Evolutionary conservation across 2,797 vertebrate genomes (phyloP).

Genomic region (Hemibagrus guttatus): DNA sequence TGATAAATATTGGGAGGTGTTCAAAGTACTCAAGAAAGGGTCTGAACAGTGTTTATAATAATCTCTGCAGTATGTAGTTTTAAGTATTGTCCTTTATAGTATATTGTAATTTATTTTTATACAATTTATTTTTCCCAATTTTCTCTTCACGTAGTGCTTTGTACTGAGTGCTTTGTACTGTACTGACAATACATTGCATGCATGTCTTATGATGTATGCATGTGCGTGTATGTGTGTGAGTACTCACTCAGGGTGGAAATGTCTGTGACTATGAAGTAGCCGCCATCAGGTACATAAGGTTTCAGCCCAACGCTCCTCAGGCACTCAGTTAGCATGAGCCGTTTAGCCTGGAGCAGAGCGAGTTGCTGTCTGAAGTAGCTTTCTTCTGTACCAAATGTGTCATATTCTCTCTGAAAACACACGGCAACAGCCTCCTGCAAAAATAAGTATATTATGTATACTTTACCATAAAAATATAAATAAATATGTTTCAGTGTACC

Average conservation of each 20-base stretch:
- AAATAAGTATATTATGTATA: background rate
- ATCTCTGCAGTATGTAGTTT: no score
- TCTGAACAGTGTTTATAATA: no score
- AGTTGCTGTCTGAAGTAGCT: slow-evolving; percentile 88
- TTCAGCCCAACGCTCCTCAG: slow-evolving; percentile 81
- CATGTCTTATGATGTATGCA: background rate
- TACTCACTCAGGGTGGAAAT: slow-evolving; percentile 87
- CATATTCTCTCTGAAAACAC: slow-evolving; percentile 82
- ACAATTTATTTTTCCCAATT: background rate
- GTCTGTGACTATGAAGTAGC: slow-evolving; percentile 89
- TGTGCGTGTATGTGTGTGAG: no score
- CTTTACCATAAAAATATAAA: background rate
- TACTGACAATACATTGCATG: no score
- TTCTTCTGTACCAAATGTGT: slow-evolving; percentile 76
- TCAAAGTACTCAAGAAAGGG: no score
- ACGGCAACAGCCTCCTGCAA: slow-evolving; percentile 84
- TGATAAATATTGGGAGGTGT: no score
- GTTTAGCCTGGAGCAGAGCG: slow-evolving; percentile 71
- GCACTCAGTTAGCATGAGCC: slow-evolving; percentile 78
- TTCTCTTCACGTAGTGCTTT: background rate
- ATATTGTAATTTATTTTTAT: background rate
- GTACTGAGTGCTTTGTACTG: background rate
- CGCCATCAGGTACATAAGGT: slow-evolving; percentile 85
- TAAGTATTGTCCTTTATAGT: no score
- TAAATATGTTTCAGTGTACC: background rate